Conservation (phyloP, 2,888 invertebrate species). For the Pecten maximus region DNA sequence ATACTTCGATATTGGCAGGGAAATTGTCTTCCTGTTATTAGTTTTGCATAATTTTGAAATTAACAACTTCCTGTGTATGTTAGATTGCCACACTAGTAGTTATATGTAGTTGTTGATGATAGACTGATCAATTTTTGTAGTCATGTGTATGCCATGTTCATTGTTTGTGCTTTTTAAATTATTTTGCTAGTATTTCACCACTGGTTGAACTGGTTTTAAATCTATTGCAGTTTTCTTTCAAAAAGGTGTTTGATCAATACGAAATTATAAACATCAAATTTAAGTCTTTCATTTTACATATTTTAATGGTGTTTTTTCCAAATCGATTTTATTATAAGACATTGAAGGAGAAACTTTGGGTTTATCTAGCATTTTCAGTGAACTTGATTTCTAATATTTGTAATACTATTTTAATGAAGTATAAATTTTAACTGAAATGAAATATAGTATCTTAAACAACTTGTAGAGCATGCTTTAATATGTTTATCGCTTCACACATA, state of each 20-base stretch:
- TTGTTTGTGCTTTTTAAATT: slow-evolving; percentile 28
- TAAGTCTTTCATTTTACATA: slow-evolving; percentile 15
- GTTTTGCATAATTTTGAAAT: not conserved
- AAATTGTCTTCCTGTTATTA: not conserved
- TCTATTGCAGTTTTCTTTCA: not conserved
- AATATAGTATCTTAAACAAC: not conserved
- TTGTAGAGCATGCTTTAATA: not conserved
- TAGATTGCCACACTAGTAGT: not conserved
- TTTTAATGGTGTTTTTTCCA: not conserved
- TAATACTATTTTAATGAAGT: not conserved
- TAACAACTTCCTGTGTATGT: not conserved
- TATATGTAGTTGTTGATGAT: not conserved
- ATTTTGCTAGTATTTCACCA: not conserved
- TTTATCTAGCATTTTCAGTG: not conserved
- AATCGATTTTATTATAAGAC: not conserved
- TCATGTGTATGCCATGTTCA: slow-evolving; percentile 7
- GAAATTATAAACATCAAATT: not conserved
- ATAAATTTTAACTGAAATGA: not conserved
- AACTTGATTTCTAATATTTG: not conserved
- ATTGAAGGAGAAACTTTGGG: not conserved
- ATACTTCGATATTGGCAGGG: not conserved
- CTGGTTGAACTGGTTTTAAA: slow-evolving; percentile 1
- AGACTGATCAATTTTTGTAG: not conserved
- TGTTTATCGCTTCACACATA: not conserved
- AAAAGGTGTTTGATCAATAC: not conserved